These are phyloP conservation scores for Choristoneura rosaceana DNA, from an alignment of 2,888 invertebrate genomes.

Conservation along the genomic window DNA sequence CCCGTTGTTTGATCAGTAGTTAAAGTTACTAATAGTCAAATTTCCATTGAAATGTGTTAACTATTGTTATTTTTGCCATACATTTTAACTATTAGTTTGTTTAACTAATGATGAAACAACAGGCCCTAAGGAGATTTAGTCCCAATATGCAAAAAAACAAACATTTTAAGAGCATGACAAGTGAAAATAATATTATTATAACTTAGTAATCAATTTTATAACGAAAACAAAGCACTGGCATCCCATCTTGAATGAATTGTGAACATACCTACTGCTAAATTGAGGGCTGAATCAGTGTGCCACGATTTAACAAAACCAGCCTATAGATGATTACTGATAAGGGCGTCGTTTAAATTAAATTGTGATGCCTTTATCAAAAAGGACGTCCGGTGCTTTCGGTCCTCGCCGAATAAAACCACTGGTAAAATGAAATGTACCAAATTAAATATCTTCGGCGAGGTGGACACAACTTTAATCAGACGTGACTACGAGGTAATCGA, in stretches of 20 bases:
- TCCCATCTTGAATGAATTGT: background rate
- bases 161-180: no score
- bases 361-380: constrained; percentile 2
- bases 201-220: background rate
- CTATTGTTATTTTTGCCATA: no score
- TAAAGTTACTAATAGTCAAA: no score
- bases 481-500: background rate
- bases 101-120: no score
- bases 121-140: no score
- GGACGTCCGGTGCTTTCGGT: background rate
- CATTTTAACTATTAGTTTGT: no score
- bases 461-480: background rate
- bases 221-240: background rate
- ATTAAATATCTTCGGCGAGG: background rate
- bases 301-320: background rate
- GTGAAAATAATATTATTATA: no score
- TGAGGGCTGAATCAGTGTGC: background rate
- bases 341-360: background rate
- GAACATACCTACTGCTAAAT: background rate
- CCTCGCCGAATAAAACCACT: background rate
- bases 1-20: no score
- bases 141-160: no score
- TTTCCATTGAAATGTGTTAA: no score
- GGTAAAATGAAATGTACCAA: background rate
- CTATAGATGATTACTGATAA: background rate